A percentile compares a stretch with the other conserved stretches of the same genome.
Conservation (phyloP, 2,113 vertebrate species). For the Elachura formosa region DNA sequence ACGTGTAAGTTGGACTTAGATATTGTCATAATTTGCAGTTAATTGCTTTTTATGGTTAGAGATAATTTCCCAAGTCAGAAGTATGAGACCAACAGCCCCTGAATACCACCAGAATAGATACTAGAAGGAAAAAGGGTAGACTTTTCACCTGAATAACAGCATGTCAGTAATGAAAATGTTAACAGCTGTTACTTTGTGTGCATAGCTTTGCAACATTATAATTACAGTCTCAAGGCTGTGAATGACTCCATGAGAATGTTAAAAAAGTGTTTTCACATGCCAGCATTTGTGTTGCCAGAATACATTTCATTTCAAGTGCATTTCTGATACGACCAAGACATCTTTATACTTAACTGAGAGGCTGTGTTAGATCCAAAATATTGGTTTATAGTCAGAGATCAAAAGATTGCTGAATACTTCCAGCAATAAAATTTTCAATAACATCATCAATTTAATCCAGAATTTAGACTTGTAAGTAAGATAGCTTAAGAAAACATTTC, state of each 20-base stretch:
- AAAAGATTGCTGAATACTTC: neutral
- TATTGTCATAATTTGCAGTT: neutral
- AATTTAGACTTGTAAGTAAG: neutral
- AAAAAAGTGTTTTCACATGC: neutral
- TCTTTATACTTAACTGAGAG: neutral
- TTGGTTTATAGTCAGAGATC: neutral
- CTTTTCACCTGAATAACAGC: neutral
- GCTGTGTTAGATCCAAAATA: neutral
- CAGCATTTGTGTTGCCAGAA: neutral
- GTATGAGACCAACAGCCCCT: neutral
- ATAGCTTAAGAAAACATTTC: neutral
- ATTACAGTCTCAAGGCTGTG: neutral
- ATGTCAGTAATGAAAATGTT: neutral
- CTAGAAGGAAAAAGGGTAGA: rapidly evolving
- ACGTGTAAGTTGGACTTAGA: neutral
- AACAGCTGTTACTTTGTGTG: neutral
- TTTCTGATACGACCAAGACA: neutral
- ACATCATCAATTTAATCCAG: neutral
- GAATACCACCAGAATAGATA: neutral
- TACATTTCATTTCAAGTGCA: neutral
- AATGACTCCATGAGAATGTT: neutral
- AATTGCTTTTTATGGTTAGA: neutral
- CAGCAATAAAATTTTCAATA: neutral
- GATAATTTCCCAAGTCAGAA: neutral
- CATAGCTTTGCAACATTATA: neutral